Conservation (phyloP, 2,113 vertebrate species). For the Callochromis pleurospilus region DNA sequence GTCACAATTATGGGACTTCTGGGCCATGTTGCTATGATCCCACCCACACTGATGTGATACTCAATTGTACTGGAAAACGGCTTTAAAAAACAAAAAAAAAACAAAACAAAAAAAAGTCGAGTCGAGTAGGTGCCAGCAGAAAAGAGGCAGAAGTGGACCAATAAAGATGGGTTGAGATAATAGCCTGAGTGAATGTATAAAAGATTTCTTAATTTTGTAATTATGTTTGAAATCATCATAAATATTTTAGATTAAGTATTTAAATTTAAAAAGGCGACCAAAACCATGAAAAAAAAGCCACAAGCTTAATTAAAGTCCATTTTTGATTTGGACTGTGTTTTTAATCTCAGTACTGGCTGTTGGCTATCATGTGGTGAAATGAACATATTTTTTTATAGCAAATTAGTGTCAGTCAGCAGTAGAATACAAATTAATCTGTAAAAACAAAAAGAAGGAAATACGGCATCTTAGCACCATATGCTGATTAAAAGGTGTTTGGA, state of each 20-base stretch:
- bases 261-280: not conserved
- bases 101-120: not conserved
- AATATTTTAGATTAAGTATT: not conserved
- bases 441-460: not conserved
- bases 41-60: not conserved
- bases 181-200: not conserved
- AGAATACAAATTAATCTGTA: not conserved
- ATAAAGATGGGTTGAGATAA: not conserved
- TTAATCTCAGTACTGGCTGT: not conserved
- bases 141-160: not conserved
- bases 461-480: no score
- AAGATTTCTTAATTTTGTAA: not conserved
- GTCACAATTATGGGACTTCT: not conserved
- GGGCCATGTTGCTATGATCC: not conserved
- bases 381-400: not conserved
- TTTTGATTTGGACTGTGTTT: not conserved
- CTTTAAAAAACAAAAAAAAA: not conserved
- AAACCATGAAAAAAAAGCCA: not conserved
- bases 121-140: not conserved
- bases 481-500: not conserved
- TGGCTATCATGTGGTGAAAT: not conserved
- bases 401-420: not conserved
- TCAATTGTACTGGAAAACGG: not conserved
- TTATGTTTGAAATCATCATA: not conserved
- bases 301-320: not conserved